Conservation (phyloP, 2,113 vertebrate species). For the human region GRCh38 chr14:22981001-22981500, state of each 20-base stretch:
- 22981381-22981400: constrained; percentile 63
- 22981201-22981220: background rate
- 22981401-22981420: constrained; percentile 69
- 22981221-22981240: background rate
- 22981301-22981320: constrained; percentile 70
- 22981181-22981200: background rate
- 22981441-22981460: constrained; percentile 86
- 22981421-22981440: constrained; percentile 89
- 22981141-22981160: background rate
- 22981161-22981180: background rate
- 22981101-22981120: background rate
- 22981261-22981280: constrained; percentile 90
- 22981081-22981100: background rate
- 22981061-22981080: background rate
- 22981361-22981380: constrained; percentile 62
- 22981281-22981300: constrained; percentile 75
- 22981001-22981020: background rate
- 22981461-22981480: constrained; percentile 78
- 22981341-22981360: constrained; percentile 77
- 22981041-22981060: background rate
- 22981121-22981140: background rate
- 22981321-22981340: constrained; percentile 48
- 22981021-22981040: background rate
- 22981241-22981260: constrained; percentile 78
- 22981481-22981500: constrained; percentile 74